A percentile compares a stretch with the other conserved stretches of the same genome.
phyloP scores from a whole-genome alignment of 2,797 vertebrate species.

The Eulemur albifrons region DNA sequence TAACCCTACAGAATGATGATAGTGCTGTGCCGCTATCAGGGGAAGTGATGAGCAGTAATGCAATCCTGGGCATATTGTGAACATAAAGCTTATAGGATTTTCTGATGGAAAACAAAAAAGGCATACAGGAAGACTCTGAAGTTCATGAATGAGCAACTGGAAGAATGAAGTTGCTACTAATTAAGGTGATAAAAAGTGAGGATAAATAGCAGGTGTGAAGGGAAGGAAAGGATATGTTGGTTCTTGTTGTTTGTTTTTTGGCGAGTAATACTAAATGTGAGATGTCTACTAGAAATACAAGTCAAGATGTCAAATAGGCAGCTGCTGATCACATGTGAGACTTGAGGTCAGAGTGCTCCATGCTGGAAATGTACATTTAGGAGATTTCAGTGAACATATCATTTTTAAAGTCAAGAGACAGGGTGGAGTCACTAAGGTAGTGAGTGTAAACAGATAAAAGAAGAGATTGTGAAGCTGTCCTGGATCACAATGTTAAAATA shows the following conservation, averaged over 20 bases:
- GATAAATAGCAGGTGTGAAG: background rate
- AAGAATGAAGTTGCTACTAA: background rate
- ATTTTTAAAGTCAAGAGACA: background rate
- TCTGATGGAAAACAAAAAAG: background rate
- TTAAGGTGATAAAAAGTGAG: background rate
- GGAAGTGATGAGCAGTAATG: background rate
- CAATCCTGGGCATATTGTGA: background rate
- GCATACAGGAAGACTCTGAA: background rate
- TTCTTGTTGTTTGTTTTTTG: background rate
- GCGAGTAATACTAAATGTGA: background rate
- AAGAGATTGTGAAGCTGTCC: background rate
- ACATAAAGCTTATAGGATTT: background rate
- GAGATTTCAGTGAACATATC: background rate
- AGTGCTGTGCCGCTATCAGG: background rate
- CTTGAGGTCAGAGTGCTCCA: background rate
- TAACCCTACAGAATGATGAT: background rate
- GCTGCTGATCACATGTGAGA: background rate
- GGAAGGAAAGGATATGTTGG: background rate
- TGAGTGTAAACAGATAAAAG: background rate
- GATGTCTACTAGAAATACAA: background rate
- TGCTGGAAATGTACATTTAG: background rate
- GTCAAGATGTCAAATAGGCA: background rate
- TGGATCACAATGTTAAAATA: background rate
- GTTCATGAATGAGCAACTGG: background rate
- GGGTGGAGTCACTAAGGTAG: background rate